Conservation (phyloP, 2,797 vertebrate species). For the Lagocephalus sceleratus region DNA sequence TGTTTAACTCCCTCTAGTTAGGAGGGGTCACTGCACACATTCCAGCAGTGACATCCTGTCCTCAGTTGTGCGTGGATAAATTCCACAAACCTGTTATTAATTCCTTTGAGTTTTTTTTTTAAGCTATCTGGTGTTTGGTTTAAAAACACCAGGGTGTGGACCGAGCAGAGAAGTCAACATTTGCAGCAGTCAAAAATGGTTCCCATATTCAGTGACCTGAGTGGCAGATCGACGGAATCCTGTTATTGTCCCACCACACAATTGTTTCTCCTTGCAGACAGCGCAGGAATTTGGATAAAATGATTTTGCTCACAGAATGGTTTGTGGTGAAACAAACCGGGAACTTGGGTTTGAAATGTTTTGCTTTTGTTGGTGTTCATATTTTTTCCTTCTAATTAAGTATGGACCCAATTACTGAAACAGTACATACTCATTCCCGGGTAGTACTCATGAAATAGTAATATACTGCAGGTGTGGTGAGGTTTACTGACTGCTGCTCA, state of each 20-base stretch:
- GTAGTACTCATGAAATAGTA: too few relatives aligned
- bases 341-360: too few relatives aligned
- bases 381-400: too few relatives aligned
- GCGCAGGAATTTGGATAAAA: too few relatives aligned
- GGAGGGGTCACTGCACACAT: constrained; percentile 37
- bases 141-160: constrained; percentile 52
- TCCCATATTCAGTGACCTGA: constrained; percentile 22
- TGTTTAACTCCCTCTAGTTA: constrained; percentile 31
- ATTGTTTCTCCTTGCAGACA: too few relatives aligned
- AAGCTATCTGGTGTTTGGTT: constrained; percentile 54
- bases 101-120: constrained; percentile 33
- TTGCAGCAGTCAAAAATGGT: constrained; percentile 49
- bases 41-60: constrained; percentile 77
- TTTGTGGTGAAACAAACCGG: too few relatives aligned
- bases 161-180: constrained; percentile 48
- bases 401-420: too few relatives aligned
- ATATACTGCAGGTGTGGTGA: too few relatives aligned
- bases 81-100: constrained; percentile 57
- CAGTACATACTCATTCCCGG: too few relatives aligned
- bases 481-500: too few relatives aligned
- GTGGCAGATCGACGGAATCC: not conserved
- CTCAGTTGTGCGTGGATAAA: constrained; percentile 54
- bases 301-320: too few relatives aligned
- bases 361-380: too few relatives aligned
- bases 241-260: not conserved